phyloP scores from a whole-genome alignment of 2,113 vertebrate genomes.

The Syrmaticus mikado region DNA sequence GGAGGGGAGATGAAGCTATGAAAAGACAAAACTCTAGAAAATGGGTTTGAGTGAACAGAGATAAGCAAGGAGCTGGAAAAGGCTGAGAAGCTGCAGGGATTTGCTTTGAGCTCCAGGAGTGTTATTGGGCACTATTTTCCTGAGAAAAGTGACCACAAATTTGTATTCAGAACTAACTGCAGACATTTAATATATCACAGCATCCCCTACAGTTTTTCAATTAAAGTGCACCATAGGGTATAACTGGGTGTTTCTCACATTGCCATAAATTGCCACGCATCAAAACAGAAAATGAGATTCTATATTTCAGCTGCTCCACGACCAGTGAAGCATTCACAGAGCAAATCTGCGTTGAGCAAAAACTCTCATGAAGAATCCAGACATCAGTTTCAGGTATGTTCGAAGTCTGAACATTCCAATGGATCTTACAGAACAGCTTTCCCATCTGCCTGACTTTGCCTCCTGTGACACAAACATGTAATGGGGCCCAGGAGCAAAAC shows the following conservation, averaged over 20 bases:
- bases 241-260: not conserved
- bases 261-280: not conserved
- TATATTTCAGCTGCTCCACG: not conserved
- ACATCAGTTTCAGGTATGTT: not conserved
- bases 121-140: not conserved
- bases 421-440: not conserved
- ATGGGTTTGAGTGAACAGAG: not conserved
- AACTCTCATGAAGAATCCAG: not conserved
- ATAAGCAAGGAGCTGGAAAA: not conserved
- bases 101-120: not conserved
- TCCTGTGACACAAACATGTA: not conserved
- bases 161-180: not conserved
- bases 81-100: not conserved
- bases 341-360: not conserved
- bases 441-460: not conserved
- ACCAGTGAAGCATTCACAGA: not conserved
- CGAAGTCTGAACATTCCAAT: not conserved
- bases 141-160: not conserved
- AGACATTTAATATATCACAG: not conserved
- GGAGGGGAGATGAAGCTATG: not conserved
- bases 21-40: slow-evolving; percentile 32
- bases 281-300: not conserved
- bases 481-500: not conserved
- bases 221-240: not conserved
- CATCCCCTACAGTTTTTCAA: not conserved